A percentile compares a stretch with the other conserved stretches of the same genome.
Evolutionary conservation across 2,888 invertebrate genomes (phyloP).

Genomic region (Calephelis perditalis): DNA sequence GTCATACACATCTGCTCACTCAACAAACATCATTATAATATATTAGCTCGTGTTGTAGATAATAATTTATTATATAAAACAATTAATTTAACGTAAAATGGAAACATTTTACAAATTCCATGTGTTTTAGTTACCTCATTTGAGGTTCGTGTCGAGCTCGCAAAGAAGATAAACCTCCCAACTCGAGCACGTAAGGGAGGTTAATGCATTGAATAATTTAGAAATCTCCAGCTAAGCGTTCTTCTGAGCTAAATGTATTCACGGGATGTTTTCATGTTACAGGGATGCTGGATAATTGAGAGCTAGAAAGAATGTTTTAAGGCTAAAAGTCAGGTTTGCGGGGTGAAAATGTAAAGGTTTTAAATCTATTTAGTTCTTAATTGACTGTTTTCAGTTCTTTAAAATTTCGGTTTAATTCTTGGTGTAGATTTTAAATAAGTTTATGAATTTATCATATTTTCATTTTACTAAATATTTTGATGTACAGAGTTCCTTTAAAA

Average conservation of each 20-base stretch:
- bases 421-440: too few species aligned
- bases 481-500: too few species aligned
- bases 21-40: too few species aligned
- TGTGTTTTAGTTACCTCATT: slow-evolving; percentile 3
- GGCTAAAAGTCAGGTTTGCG: too few species aligned
- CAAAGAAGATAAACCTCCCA: slow-evolving; percentile 17
- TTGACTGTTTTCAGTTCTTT: too few species aligned
- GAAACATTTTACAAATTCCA: slow-evolving; percentile 14
- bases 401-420: too few species aligned
- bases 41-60: not conserved
- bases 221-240: slow-evolving; percentile 41
- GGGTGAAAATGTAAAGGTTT: too few species aligned
- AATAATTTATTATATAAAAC: not conserved
- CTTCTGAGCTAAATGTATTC: slow-evolving; percentile 32
- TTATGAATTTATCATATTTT: too few species aligned
- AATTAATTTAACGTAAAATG: slow-evolving; percentile 20
- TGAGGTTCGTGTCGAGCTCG: not conserved
- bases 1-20: too few species aligned
- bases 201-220: slow-evolving; percentile 50
- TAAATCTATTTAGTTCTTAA: too few species aligned
- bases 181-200: slow-evolving; percentile 29
- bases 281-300: slow-evolving; percentile 46
- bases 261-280: slow-evolving; percentile 52
- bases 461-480: too few species aligned
- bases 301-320: not conserved